phyloP scores from a whole-genome alignment of 2,113 vertebrate genomes.

The Phrynosoma platyrhinos region DNA sequence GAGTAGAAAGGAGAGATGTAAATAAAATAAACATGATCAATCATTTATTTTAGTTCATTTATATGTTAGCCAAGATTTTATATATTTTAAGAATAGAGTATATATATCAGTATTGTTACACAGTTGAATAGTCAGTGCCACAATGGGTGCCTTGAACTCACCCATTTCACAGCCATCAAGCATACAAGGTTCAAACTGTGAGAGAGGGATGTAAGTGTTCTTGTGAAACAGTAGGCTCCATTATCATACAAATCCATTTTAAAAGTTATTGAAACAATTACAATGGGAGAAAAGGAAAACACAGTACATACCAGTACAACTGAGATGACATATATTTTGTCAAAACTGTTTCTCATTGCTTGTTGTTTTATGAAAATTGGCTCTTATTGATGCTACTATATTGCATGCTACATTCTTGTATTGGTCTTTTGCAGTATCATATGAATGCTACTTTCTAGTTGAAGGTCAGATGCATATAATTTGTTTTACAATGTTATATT shows the following conservation, averaged over 20 bases:
- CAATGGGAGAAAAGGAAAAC: not conserved
- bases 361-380: not conserved
- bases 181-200: no score
- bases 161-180: no score
- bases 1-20: no score
- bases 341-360: not conserved
- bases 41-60: no score
- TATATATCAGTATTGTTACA: no score
- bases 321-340: not conserved
- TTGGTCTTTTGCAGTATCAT: not conserved
- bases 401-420: not conserved
- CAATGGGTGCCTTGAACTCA: no score
- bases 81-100: no score
- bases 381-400: not conserved
- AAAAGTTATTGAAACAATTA: not conserved
- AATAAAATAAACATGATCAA: no score
- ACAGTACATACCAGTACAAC: not conserved
- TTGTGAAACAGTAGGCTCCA: no score
- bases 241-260: not conserved
- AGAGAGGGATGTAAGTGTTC: no score
- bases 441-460: not conserved
- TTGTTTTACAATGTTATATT: not conserved
- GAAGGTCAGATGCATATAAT: not conserved
- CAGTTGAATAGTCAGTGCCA: no score
- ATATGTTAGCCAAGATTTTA: no score